Evolutionary conservation across 2,113 vertebrate genomes (phyloP).

Genomic region (Psephotus haematonotus): DNA sequence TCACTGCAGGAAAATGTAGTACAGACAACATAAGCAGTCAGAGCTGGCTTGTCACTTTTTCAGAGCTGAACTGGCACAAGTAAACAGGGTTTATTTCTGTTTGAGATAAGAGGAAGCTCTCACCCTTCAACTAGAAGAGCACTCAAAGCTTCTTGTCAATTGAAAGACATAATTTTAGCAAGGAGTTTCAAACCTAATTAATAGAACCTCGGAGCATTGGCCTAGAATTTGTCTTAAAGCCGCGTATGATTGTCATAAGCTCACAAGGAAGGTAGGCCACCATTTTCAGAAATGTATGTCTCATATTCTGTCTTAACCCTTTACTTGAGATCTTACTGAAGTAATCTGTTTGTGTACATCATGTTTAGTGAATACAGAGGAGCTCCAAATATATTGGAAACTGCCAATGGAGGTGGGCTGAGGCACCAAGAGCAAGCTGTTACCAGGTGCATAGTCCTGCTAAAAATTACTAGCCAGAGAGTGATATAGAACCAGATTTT

Average conservation of each 20-base stretch:
- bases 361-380: background rate
- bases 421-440: background rate
- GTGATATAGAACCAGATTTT: background rate
- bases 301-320: background rate
- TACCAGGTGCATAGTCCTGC: background rate
- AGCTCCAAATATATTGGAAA: background rate
- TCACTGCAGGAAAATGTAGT: background rate
- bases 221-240: background rate
- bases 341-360: background rate
- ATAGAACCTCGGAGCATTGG: background rate
- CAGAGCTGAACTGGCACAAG: background rate
- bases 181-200: background rate
- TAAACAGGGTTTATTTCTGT: background rate
- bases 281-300: background rate
- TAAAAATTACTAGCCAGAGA: background rate
- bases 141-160: background rate
- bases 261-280: background rate
- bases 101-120: background rate
- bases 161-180: background rate
- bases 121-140: background rate
- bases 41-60: background rate
- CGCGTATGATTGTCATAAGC: background rate
- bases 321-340: background rate
- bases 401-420: background rate
- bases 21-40: background rate